Base-by-base conservation (phyloP, 2,888 invertebrate species). In the Apamea anceps region DNA sequence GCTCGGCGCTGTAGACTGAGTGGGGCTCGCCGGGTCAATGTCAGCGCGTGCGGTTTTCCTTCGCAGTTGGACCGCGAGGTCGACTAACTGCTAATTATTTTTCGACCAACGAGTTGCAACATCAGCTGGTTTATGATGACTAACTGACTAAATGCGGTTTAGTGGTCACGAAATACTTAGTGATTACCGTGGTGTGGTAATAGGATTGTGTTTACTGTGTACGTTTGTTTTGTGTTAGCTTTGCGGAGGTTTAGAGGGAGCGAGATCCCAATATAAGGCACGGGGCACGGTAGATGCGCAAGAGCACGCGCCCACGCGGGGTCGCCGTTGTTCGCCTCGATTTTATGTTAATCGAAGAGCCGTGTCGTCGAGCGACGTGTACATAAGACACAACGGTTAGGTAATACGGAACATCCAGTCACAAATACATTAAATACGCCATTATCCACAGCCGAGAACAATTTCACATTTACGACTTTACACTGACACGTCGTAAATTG, bases 311-410 rank as follows among this genome's bases (percentile, higher is more conserved):
- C 97, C 97, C 96, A 96, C 96, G 96, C 96, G 87, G 91, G 90
- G 90, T 91, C 90, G 89, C 86, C 85, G 90, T 85, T 88, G 91
- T 90, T 91, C 92, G 93, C 89, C 91, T 95, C 94, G 93, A 95
- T 95, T 96, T 97, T 96, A 97, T 97, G 97, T 96, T 97, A 96
- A 97, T 97, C 97, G 97, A 97, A 97, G 95, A 96, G 93, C 94
- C 96, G 92, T 97, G 97, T 97, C 95, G 93, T 90, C 90, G 91
- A 86, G 86, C 91, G 92, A 91, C 91, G 92, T 91, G 91, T 92
- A 94, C 92, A 91, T 89, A 87, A 89, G 89, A 91, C 90, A 92
- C 85, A 90, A 89, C 93, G 92, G 93, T 92, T 93, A 91, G 93
- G 93, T 92, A 92, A 94, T 92, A 91, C 93, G 92, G 92, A 93